Evolutionary conservation across 2,888 invertebrate species (phyloP).

Genomic region (Thecocarcelia acutangulata): DNA sequence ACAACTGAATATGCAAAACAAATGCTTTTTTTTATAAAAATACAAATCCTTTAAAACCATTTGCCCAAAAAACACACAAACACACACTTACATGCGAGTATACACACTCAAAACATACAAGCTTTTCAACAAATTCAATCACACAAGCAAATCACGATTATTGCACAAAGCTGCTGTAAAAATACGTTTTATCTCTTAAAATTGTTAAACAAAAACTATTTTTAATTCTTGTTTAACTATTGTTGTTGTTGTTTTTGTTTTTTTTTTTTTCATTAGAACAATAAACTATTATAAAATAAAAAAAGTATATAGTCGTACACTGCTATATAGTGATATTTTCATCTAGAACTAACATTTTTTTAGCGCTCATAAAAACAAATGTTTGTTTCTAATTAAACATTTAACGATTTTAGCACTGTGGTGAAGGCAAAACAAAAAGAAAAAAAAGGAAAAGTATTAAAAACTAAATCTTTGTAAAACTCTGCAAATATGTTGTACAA

Average conservation of each 20-base stretch:
- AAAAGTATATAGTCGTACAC: constrained; percentile 4
- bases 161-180: constrained; percentile 45
- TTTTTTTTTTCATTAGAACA: constrained; percentile 39
- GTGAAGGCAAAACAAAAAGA: not conserved
- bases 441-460: constrained; percentile 26
- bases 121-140: not conserved
- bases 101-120: too few species aligned
- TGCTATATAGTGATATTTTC: constrained; percentile 44
- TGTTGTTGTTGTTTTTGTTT: not conserved
- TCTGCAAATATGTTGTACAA: constrained; percentile 5
- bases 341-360: constrained; percentile 39
- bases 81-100: not conserved
- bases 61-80: not conserved
- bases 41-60: constrained; percentile 33
- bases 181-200: constrained; percentile 35
- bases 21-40: not conserved
- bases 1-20: not conserved
- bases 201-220: constrained; percentile 8
- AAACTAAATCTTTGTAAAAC: constrained; percentile 11
- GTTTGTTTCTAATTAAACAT: constrained; percentile 69
- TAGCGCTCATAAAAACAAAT: constrained; percentile 64
- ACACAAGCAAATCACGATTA: constrained; percentile 28
- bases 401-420: constrained; percentile 66
- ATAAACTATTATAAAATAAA: constrained; percentile 28
- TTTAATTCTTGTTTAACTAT: constrained; percentile 38